These are phyloP conservation scores for Gymnocephalus cernua DNA, from an alignment of 2,113 vertebrate species.

Conservation along the genomic window DNA sequence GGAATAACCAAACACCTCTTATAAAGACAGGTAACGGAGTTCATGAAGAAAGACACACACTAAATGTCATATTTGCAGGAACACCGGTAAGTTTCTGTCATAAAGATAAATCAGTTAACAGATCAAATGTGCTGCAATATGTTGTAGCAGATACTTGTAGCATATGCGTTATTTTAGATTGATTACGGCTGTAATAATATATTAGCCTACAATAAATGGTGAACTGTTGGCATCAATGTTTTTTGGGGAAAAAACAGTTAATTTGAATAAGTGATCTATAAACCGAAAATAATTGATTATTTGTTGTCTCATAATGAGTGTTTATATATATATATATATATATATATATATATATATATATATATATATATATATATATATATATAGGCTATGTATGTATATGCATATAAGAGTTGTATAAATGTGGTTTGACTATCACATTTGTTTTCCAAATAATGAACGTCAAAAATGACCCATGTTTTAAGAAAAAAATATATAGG, in stretches of 20 bases:
- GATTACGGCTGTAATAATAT: not conserved
- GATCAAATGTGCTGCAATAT: not conserved
- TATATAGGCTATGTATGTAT: no score
- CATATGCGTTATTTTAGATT: not conserved
- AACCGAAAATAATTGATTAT: not conserved
- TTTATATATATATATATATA: no score
- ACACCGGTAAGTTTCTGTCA: not conserved
- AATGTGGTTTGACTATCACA: no score
- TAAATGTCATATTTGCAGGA: no score
- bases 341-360: no score
- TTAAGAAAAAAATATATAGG: no score
- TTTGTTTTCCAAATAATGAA: no score
- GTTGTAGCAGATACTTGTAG: no score
- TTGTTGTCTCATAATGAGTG: not conserved
- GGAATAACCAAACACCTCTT: conserved; percentile 47
- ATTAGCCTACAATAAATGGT: not conserved
- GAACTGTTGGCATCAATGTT: not conserved
- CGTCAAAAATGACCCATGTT: no score
- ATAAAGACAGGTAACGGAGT: not conserved
- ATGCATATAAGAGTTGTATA: not conserved
- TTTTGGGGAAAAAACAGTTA: not conserved
- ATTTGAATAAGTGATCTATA: not conserved
- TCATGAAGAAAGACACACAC: conserved; percentile 2
- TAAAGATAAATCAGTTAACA: not conserved
- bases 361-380: no score